A percentile compares a stretch with the other conserved stretches of the same genome.
Evolutionary conservation across 2,113 vertebrate genomes (phyloP).

Genomic region (Bettongia penicillata): DNA sequence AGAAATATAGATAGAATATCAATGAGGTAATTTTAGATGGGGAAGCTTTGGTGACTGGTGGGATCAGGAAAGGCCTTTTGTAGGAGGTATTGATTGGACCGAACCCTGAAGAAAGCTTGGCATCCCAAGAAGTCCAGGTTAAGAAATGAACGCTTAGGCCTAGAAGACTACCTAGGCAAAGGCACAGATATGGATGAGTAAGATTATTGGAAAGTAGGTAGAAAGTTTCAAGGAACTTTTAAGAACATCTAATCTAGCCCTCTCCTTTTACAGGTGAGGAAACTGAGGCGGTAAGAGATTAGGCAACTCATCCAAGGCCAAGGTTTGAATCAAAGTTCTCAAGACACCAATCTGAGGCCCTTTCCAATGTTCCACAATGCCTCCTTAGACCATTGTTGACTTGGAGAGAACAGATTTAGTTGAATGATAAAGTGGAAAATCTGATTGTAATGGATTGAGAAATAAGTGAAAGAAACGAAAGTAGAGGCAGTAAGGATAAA

Average conservation of each 20-base stretch:
- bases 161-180: not conserved
- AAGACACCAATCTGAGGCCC: not conserved
- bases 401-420: not conserved
- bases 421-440: not conserved
- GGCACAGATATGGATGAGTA: not conserved
- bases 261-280: not conserved
- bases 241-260: not conserved
- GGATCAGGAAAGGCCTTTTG: not conserved
- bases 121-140: not conserved
- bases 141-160: not conserved
- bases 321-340: not conserved
- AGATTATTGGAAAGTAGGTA: not conserved
- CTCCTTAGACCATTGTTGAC: not conserved
- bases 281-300: not conserved
- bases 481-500: not conserved
- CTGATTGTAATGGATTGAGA: not conserved
- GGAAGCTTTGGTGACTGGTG: not conserved
- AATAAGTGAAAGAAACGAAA: not conserved
- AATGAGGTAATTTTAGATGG: not conserved
- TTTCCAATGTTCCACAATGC: not conserved
- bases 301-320: not conserved
- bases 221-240: not conserved
- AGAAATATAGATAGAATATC: not conserved
- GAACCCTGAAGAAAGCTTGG: not conserved
- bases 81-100: not conserved